Evolutionary conservation across 2,113 vertebrate species (phyloP), one percentile per base, ranked within the genome.

Genomic region (Vidua macroura): DNA sequence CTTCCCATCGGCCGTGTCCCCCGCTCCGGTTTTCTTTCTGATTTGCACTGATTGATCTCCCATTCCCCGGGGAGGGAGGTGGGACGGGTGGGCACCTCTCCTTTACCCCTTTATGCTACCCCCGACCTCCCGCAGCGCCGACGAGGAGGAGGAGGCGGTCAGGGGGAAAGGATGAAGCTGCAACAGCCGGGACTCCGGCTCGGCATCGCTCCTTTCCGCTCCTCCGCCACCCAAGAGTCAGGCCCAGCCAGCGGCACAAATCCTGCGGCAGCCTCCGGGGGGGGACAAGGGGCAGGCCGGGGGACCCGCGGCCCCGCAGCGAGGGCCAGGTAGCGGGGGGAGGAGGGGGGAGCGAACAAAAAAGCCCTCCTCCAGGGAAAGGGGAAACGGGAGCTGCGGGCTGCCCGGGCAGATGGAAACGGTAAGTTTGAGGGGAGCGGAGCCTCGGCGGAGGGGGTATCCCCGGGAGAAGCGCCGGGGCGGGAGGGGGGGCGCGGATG

Each of bases 151-250:
- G 66, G 83, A 41, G 83, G 64, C 46, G 82, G 49, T 49, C 46
- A 35, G 39, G 37, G 77, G 84, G 43, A 43, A 83, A 88, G 90
- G 91, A 94, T 91, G 94, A 91, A 94, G 92, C 86, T 35, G 80
- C 94, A 91, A 87, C 87, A 93, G 94, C 92, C 84, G 80, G 90
- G 92, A 91, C 86, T 93, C 85, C n/a, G 53, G 83, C 92, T 89
- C 93, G 94, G 96, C 97, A 97, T 97, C 95, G 59, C 69, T 95
- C 69, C 95, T 96, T 95, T 96, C 94, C 96, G 95, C 94, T 97
- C 87, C 96, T 95, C 92, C 58, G 90, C 80, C 91, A 92, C 91
- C 91, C 90, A 41, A 16, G 89, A 92, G 91, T 73, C 92, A 89
- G 92, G 95, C 96, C 95, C 95, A 84, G 83, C 27, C 89, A 33